Base-by-base conservation (phyloP, 2,888 invertebrate genomes). In the Dolomedes plantarius region DNA sequence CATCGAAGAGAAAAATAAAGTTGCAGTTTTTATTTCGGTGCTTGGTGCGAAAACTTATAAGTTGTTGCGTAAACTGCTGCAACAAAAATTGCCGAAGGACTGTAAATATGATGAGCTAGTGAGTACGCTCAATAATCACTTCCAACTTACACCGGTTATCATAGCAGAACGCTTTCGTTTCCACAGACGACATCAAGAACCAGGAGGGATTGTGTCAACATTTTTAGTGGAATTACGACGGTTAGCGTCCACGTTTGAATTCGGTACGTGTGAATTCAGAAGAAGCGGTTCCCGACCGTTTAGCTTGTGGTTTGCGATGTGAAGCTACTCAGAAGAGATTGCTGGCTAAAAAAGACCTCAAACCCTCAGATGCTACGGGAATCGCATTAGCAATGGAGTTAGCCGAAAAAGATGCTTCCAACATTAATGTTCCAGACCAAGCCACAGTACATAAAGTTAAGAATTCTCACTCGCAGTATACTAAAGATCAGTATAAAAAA, bases 121-220 rank as follows among this genome's bases (percentile, higher is more conserved):
- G 36, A 19, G 62, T 1, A 28, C 16, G 11, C 27, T 74, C 9
- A 27, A 3, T 13, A 23, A 62, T 27, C 64, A 74, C 36, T 74
- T 62, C 32, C 62, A 74, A 32, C 74, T 56, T 19, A 28, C 74
- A 23, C 74, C 74, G 27, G 32, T 74, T 9, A 64, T 64, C 23
- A 76, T 67, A 41, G 65, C 75, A 2, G 67, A 76, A 13, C 39
- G 75, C 1, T n/a, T n/a, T n/a, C n/a, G n/a, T n/a, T 76, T 76
- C 19, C 39, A 56, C 56, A 19, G 11, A 5, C 56, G 23, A 6
- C 56, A 56, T 56, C 56, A 56, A 56, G 19, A 2, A 5, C 23
- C 56, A 23, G 23, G 23, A 5, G 23, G 56, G 11, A 23, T 23
- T 6, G 23, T 56, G 56, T 56, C 23, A 5, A 1, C 56, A 11